Percentiles rank a stretch among this genome's conserved stretches.
These are phyloP conservation scores for Euzetes globulus DNA, from an alignment of 2,888 invertebrate species.

Conservation along the genomic window DNA sequence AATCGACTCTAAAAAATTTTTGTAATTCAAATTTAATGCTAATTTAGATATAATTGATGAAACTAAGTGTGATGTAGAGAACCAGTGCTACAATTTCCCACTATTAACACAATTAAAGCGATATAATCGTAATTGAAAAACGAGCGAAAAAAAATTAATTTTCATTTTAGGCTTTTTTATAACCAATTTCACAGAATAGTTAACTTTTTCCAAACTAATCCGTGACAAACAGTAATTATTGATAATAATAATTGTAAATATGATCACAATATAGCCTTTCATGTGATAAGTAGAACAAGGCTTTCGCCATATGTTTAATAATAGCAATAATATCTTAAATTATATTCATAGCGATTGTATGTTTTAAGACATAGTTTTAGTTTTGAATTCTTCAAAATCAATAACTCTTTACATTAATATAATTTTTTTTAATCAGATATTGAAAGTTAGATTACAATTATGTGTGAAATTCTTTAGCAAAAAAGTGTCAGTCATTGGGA, in stretches of 20 bases:
- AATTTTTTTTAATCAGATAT: no score
- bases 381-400: not conserved
- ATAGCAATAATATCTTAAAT: slow-evolving; percentile 1
- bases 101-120: no score
- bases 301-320: slow-evolving; percentile 20
- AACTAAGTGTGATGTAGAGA: no score
- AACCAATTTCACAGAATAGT: not conserved
- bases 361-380: not conserved
- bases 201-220: not conserved
- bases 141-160: not conserved
- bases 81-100: no score
- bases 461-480: no score
- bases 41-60: no score
- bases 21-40: no score
- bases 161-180: not conserved
- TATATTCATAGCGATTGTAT: not conserved
- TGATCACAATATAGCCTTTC: slow-evolving; percentile 30
- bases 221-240: slow-evolving; percentile 27
- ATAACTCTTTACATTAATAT: no score
- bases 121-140: no score
- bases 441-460: no score
- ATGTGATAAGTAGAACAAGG: slow-evolving; percentile 16
- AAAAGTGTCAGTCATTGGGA: not conserved
- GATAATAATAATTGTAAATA: slow-evolving; percentile 12
- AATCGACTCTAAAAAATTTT: not conserved